Conservation (phyloP, 2,113 vertebrate species). For the Otolemur garnettii region DNA sequence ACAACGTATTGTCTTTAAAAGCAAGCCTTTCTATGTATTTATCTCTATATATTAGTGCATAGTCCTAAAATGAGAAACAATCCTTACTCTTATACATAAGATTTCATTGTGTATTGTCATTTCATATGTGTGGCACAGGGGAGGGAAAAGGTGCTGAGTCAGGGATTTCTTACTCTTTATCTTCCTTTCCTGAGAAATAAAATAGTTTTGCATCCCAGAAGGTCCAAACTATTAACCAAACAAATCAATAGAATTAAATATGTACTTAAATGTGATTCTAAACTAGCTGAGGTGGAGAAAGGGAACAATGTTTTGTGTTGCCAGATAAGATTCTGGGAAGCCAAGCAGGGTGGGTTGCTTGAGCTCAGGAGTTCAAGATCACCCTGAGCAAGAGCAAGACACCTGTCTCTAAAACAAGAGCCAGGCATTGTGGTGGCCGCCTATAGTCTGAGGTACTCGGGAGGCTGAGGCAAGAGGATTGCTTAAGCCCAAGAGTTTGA, state of each 20-base stretch:
- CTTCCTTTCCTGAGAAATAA: constrained; percentile 34
- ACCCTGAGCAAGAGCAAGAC: too few relatives aligned
- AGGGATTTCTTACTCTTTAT: not conserved
- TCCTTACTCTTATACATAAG: not conserved
- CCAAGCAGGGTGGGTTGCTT: too few relatives aligned
- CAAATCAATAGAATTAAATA: not conserved
- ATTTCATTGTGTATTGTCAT: not conserved
- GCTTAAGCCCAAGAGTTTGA: too few relatives aligned
- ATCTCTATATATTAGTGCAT: not conserved
- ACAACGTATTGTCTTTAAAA: constrained; percentile 10
- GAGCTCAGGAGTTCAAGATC: too few relatives aligned
- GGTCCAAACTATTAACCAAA: not conserved
- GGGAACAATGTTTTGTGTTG: not conserved
- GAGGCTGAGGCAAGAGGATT: too few relatives aligned
- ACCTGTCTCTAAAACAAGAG: too few relatives aligned
- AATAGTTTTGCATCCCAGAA: not conserved
- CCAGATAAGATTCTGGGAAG: not conserved
- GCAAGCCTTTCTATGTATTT: not conserved
- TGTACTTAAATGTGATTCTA: not conserved
- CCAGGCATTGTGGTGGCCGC: too few relatives aligned
- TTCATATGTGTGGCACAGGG: not conserved
- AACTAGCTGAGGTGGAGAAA: not conserved
- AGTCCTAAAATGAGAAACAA: not conserved
- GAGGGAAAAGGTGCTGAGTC: not conserved
- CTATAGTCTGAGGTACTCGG: too few relatives aligned